Percentiles rank a stretch among this genome's conserved stretches.
These are phyloP conservation scores for Ceraclea dissimilis DNA, from an alignment of 2,888 invertebrate genomes.

Conservation along the genomic window DNA sequence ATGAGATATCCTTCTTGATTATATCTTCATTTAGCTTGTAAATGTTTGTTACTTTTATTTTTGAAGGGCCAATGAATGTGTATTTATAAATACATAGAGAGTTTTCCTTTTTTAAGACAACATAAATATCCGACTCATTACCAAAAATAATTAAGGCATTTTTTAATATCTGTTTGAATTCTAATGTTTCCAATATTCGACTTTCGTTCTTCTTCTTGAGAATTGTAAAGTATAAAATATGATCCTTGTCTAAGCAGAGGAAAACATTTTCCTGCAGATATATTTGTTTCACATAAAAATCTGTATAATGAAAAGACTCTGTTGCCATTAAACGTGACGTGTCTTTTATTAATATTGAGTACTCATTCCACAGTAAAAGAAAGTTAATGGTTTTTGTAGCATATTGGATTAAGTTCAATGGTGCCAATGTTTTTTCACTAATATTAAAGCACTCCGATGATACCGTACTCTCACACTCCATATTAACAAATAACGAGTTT, in stretches of 20 bases:
- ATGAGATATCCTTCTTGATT: not conserved
- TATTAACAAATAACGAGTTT: too few relatives aligned
- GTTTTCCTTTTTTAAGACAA: constrained; percentile 9
- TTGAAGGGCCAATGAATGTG: constrained; percentile 12
- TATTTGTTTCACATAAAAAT: constrained; percentile 10
- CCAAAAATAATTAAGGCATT: constrained; percentile 1
- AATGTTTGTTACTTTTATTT: constrained; percentile 15
- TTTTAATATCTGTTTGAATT: constrained; percentile 16
- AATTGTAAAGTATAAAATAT: constrained; percentile 11
- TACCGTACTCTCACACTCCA: not conserved
- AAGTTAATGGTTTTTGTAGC: not conserved
- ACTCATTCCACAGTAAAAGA: constrained; percentile 19
- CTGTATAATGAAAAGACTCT: constrained; percentile 8
- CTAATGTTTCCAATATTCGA: constrained; percentile 10
- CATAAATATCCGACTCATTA: constrained; percentile 8
- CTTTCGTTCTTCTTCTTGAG: constrained; percentile 8
- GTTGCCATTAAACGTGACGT: not conserved
- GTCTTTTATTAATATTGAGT: constrained; percentile 15
- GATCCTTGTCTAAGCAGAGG: constrained; percentile 15
- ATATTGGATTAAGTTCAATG: not conserved
- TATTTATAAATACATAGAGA: constrained; percentile 8
- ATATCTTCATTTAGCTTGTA: constrained; percentile 7
- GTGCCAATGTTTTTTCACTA: constrained; percentile 1
- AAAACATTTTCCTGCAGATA: constrained; percentile 14
- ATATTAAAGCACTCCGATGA: constrained; percentile 1